Conservation (phyloP, 1,140 invertebrate genomes). For the Lasioglossum baleicum region DNA sequence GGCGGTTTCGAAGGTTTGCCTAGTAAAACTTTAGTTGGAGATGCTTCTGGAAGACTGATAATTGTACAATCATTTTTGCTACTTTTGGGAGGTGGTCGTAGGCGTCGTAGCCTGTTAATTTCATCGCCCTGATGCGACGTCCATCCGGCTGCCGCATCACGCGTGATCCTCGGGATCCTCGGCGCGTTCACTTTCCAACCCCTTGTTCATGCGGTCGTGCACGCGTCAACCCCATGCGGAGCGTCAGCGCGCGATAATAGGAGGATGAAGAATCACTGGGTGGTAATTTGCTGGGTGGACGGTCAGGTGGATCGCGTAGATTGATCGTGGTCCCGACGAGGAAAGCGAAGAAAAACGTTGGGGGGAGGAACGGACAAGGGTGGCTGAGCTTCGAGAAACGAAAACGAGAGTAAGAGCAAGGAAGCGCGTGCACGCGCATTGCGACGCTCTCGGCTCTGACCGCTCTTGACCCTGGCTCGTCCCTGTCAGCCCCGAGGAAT, state of each 20-base stretch:
- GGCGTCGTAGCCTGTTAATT: conserved; percentile 17
- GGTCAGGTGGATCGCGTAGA: conserved; percentile 18
- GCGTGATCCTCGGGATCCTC: neutral
- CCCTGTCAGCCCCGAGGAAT: conserved; percentile 34
- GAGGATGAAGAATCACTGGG: conserved; percentile 19
- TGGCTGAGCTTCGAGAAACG: neutral
- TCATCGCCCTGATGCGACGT: neutral
- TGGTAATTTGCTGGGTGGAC: conserved; percentile 28
- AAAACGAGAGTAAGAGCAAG: conserved; percentile 15
- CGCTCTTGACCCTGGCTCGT: conserved; percentile 56
- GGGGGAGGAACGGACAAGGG: too few species aligned
- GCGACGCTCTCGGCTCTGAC: conserved; percentile 34
- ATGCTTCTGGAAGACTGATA: too few species aligned
- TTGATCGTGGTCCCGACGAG: conserved; percentile 3
- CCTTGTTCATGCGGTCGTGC: neutral
- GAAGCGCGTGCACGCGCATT: conserved; percentile 25
- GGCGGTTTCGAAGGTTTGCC: too few species aligned
- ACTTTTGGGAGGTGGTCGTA: neutral
- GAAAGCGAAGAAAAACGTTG: neutral
- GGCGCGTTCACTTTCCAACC: neutral
- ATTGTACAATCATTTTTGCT: too few species aligned
- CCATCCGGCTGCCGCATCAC: neutral
- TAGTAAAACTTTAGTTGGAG: too few species aligned
- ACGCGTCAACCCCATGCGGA: too few species aligned
- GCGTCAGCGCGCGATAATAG: conserved; percentile 12